Percentiles rank a stretch among this genome's conserved stretches.
phyloP scores from a whole-genome alignment of 2,888 invertebrate species.

The Hirtodrosophila confusa region DNA sequence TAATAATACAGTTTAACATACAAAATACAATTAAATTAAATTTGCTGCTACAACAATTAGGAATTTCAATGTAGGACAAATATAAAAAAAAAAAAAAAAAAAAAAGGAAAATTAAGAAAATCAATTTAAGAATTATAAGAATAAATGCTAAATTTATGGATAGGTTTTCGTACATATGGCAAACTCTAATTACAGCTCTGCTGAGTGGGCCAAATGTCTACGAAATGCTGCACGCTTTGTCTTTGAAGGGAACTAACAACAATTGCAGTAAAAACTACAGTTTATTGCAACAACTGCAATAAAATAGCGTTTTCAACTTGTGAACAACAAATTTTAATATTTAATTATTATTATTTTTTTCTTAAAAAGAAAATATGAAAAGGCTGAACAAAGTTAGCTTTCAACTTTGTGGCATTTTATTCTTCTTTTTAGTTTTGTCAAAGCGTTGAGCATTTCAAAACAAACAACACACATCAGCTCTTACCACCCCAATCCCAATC shows the following conservation, averaged over 20 bases:
- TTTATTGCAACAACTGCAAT: slow-evolving; percentile 41
- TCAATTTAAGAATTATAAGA: not conserved
- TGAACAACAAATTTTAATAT: slow-evolving; percentile 7
- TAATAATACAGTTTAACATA: slow-evolving; percentile 45
- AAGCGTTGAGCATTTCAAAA: slow-evolving; percentile 34
- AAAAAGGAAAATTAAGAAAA: slow-evolving; percentile 22
- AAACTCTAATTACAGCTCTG: slow-evolving; percentile 56
- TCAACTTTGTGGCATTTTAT: not conserved
- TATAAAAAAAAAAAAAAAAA: slow-evolving; percentile 16
- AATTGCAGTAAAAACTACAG: slow-evolving; percentile 20
- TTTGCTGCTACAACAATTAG: slow-evolving; percentile 76
- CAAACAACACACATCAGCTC: not conserved
- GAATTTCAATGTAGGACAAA: slow-evolving; percentile 48
- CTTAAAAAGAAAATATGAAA: slow-evolving; percentile 7
- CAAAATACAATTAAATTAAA: slow-evolving; percentile 57
- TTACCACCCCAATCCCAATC: no score
- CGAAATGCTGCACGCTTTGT: slow-evolving; percentile 61
- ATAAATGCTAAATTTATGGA: no score
- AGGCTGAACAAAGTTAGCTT: not conserved
- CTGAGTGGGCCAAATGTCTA: slow-evolving; percentile 47
- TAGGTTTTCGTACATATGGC: slow-evolving; percentile 36
- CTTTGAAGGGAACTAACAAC: not conserved
- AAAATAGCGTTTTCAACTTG: slow-evolving; percentile 22
- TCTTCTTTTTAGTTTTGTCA: no score
- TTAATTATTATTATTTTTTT: no score